Evolutionary conservation across 2,888 invertebrate species (phyloP).

Genomic region (Arge pagana): DNA sequence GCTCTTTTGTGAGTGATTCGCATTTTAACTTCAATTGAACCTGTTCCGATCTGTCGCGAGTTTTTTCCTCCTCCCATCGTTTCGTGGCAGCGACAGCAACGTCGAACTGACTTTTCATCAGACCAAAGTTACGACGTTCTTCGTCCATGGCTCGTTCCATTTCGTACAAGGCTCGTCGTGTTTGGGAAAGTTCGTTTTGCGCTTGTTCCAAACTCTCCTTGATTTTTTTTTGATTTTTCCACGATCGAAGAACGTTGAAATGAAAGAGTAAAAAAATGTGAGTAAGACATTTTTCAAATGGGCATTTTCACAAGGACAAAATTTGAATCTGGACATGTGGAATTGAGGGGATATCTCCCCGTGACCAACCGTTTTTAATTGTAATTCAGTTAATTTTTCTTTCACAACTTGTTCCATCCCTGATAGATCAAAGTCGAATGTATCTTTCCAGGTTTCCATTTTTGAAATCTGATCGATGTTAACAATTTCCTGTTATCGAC

Average conservation of each 20-base stretch:
- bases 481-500: no score
- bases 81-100: constrained; percentile 34
- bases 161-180: constrained; percentile 35
- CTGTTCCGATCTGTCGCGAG: constrained; percentile 35
- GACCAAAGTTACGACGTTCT: constrained; percentile 37
- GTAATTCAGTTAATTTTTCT: constrained; percentile 42
- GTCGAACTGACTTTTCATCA: constrained; percentile 40
- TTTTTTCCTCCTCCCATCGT: constrained; percentile 44
- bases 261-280: not conserved
- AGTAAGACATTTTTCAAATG: not conserved
- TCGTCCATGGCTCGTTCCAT: constrained; percentile 40
- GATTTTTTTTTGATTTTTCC: not conserved
- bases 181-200: constrained; percentile 37
- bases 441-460: constrained; percentile 16
- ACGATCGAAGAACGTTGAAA: no score
- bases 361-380: constrained; percentile 39
- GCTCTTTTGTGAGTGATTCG: constrained; percentile 38
- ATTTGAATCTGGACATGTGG: not conserved
- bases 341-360: not conserved
- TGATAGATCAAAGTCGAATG: constrained; percentile 34
- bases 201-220: constrained; percentile 37
- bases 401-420: constrained; percentile 42
- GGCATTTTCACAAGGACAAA: not conserved
- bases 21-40: constrained; percentile 40
- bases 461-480: no score